Evolutionary conservation across 1,140 invertebrate genomes (phyloP), one percentile per base, ranked within the genome.

Genomic region (Drosophila navojoa): DNA sequence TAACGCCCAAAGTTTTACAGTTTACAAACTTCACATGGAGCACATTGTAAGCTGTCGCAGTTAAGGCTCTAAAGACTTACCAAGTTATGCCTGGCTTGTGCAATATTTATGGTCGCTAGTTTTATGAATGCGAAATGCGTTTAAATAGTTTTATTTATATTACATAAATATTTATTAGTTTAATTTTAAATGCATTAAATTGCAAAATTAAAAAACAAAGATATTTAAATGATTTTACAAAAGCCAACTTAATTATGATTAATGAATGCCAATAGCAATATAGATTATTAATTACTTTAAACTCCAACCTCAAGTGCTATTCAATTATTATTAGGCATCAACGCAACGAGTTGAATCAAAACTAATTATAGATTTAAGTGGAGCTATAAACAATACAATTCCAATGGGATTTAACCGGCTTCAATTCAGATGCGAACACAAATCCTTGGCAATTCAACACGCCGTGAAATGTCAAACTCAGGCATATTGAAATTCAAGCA

Each of bases 401-500:
- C n/a, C 5, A 45, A 6, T 16, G 2, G 32, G 35, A 22, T 38
- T 54, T 22, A 22, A 19, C 19, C 13, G 19, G 11, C 6, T 45
- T 4, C n/a, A 16, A 9, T 6, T 22, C 19, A 44, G 5, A 5
- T 10, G 15, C 10, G 7, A n/a, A 27, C 38, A 16, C n/a, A 16
- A 59, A 16, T 22, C 16, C 10, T 61, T 13, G 32, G 50, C 38
- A 57, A 71, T 71, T 57, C 35, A 59, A 67, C 22, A 59, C 55
- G 52, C 47, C 35, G 13, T 52, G 63, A 53, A 50, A 59, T 60
- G 70, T 60, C 63, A 59, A 45, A 40, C 49, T 52, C 69, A 71
- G 63, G 38, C 69, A 68, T 67, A 72, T 72, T 72, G 55, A 72
- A 72, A 72, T 72, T 67, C 70, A 67, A 68, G 32, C 49, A 54